Evolutionary conservation across 2,888 invertebrate genomes (phyloP).

Genomic region (Anthrax anthrax): DNA sequence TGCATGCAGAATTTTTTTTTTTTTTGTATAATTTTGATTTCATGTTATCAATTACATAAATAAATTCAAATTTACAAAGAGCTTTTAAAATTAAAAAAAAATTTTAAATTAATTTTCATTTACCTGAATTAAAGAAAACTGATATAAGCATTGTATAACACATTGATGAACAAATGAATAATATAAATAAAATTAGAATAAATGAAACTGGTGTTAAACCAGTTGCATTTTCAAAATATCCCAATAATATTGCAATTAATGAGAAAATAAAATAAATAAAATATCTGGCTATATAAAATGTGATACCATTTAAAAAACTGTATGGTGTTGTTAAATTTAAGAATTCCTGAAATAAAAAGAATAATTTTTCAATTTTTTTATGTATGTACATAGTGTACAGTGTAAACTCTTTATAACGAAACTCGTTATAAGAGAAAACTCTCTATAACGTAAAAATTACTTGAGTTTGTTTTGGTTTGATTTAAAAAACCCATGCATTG

Average conservation of each 20-base stretch:
- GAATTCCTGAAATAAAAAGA: conserved; percentile 11
- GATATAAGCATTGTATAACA: conserved; percentile 29
- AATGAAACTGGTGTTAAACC: conserved; percentile 15
- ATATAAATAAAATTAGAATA: conserved; percentile 19
- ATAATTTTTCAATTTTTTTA: too few species aligned
- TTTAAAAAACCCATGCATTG: too few species aligned
- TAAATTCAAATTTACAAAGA: not conserved
- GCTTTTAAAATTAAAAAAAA: not conserved
- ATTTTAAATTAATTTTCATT: not conserved
- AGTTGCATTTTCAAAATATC: conserved; percentile 18
- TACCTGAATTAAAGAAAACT: conserved; percentile 31
- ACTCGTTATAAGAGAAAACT: too few species aligned
- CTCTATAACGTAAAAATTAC: too few species aligned
- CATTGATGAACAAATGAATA: conserved; percentile 25
- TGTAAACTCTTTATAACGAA: too few species aligned
- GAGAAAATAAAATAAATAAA: conserved; percentile 19
- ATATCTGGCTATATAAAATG: conserved; percentile 26
- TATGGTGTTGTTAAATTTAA: conserved; percentile 25
- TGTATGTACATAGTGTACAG: too few species aligned
- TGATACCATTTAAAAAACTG: conserved; percentile 28
- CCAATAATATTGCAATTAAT: conserved; percentile 15
- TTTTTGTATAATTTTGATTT: too few species aligned
- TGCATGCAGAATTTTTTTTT: too few species aligned
- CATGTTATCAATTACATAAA: too few species aligned
- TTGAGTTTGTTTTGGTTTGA: too few species aligned